Conservation (phyloP, 2,797 vertebrate species). For the Silurus lanzhouensis region DNA sequence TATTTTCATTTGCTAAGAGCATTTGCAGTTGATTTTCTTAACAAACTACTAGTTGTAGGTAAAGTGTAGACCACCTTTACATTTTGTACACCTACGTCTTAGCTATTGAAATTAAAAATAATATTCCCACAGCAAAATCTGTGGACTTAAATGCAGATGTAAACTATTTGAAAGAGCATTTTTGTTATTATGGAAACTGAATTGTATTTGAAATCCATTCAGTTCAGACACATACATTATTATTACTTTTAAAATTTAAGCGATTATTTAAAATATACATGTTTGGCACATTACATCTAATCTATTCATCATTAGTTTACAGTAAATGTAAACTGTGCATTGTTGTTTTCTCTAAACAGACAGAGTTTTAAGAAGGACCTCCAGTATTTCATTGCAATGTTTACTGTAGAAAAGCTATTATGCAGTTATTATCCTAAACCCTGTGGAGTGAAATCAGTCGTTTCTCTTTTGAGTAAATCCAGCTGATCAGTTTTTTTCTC, state of each 20-base stretch:
- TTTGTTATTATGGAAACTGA: neutral
- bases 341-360: neutral
- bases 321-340: no score
- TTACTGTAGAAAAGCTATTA: neutral
- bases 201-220: neutral
- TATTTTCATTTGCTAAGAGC: neutral
- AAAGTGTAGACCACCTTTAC: neutral
- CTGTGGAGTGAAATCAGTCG: neutral
- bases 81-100: neutral
- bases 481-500: neutral
- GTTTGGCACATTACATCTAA: neutral
- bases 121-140: neutral
- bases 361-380: no score
- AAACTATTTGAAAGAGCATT: neutral
- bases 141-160: neutral
- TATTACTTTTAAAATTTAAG: neutral
- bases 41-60: neutral
- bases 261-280: neutral
- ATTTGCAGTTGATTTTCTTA: neutral
- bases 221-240: neutral
- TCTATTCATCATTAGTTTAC: neutral
- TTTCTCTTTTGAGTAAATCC: neutral
- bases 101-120: neutral
- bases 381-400: neutral
- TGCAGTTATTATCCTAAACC: neutral